Evolutionary conservation across 2,888 invertebrate species (phyloP).

Genomic region (Zaprionus obscuricornis): DNA sequence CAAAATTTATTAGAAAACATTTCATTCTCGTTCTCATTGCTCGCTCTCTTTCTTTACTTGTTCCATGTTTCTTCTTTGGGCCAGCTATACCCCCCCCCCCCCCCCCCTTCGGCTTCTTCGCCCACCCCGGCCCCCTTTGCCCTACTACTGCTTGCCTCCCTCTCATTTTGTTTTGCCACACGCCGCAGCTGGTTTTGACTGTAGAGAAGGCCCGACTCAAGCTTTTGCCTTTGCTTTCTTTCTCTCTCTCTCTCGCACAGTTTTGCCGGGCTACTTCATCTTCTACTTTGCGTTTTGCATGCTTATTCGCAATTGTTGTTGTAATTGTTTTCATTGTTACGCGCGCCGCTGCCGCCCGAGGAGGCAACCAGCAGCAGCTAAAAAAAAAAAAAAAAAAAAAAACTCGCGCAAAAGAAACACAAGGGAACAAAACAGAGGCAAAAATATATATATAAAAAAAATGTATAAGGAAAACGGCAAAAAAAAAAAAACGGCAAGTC

Average conservation of each 20-base stretch:
- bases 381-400: slow-evolving; percentile 6
- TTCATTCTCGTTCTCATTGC: slow-evolving; percentile 73
- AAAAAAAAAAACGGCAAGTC: slow-evolving; percentile 15
- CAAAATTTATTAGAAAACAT: slow-evolving; percentile 83
- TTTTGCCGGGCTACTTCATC: slow-evolving; percentile 67
- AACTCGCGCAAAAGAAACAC: too few species aligned
- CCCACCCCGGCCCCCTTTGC: neutral
- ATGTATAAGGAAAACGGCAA: neutral
- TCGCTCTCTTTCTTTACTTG: slow-evolving; percentile 36
- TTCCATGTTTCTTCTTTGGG: slow-evolving; percentile 8
- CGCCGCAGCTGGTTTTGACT: slow-evolving; percentile 57
- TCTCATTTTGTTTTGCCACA: neutral
- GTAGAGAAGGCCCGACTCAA: slow-evolving; percentile 40
- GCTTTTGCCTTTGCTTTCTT: neutral
- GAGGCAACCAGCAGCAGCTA: slow-evolving; percentile 22
- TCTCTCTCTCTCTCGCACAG: slow-evolving; percentile 31
- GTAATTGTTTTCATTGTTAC: slow-evolving; percentile 81
- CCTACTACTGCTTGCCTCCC: neutral
- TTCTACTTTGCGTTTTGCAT: slow-evolving; percentile 81
- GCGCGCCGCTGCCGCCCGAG: slow-evolving; percentile 17
- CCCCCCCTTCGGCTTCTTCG: neutral
- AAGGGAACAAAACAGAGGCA: too few species aligned
- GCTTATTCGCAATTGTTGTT: slow-evolving; percentile 81
- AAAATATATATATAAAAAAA: slow-evolving; percentile 7
- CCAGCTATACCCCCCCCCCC: slow-evolving; percentile 30